Evolutionary conservation across 1,140 invertebrate species (phyloP), one percentile per base, ranked within the genome.

Genomic region (Ceratoteleas bidentatus): DNA sequence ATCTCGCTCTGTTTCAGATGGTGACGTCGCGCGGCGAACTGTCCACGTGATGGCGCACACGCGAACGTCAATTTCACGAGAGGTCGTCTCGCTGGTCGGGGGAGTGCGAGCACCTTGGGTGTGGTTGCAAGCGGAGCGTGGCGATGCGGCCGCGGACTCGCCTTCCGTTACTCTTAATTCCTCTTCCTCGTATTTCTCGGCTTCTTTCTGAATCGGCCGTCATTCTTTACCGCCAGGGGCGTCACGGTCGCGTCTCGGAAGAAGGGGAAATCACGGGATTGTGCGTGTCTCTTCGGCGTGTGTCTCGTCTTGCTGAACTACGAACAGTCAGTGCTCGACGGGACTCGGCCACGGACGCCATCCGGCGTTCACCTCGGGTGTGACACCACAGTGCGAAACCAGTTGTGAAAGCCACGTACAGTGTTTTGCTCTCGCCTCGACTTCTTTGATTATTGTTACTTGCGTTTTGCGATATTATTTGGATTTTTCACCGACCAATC

Each of bases 91-190:
- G 74, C 68, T 77, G 57, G 72, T 76, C 61, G 65, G 50, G 40
- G 64, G 47, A 54, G 50, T 65, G 56, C 14, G 73, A 70, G 64
- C 58, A 79, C 73, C 81, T 83, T 79, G 75, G 81, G 81, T 75
- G 81, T 83, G 81, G 81, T 83, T 78, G 70, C 50, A 73, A 81
- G 66, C 79, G 72, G 66, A 72, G 72, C 65, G 70, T 75, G 74
- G 66, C 79, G 62, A 82, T 52, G 75, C 57, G 14, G 69, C 65
- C 74, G 65, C 75, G 49, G 52, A 70, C 81, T 78, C 73, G 62
- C 73, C 73, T 83, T 83, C 81, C 81, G 81, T 76, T 79, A 83
- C 70, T 79, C 75, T 83, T 61, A 74, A 83, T 83, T 79, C 75
- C 81, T 78, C 75, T 83, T 83, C 81, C 75, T 83, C 81, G 81